Percentiles rank a stretch among this genome's conserved stretches.
Conservation (phyloP, 1,140 invertebrate genomes). For the Drosophila obscura region DNA sequence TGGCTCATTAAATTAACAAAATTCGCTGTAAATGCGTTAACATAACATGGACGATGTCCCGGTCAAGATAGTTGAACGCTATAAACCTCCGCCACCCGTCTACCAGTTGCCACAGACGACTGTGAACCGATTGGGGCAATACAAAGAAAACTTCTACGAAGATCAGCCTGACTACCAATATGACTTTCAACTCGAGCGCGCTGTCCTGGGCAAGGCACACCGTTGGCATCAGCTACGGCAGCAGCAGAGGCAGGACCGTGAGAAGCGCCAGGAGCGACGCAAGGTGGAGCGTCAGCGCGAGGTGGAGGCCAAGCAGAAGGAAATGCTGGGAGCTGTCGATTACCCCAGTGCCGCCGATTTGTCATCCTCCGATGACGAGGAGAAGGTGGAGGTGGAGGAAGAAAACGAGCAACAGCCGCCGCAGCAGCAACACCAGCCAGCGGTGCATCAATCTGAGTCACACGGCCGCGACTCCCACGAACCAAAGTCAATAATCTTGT, state of each 20-base stretch:
- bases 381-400: constrained; percentile 16
- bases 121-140: constrained; percentile 88
- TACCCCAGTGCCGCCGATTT: constrained; percentile 85
- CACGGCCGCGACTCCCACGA: constrained; percentile 48
- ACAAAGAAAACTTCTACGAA: constrained; percentile 86
- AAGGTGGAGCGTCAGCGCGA: constrained; percentile 85
- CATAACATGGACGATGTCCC: constrained; percentile 90
- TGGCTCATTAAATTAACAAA: constrained; percentile 58
- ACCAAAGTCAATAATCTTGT: constrained; percentile 85
- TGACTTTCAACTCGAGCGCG: constrained; percentile 89
- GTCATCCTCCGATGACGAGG: constrained; percentile 61
- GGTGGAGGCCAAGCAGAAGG: constrained; percentile 85
- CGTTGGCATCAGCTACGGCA: constrained; percentile 88
- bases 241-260: constrained; percentile 86
- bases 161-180: constrained; percentile 85
- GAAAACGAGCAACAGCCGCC: not conserved
- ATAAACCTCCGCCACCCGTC: constrained; percentile 88
- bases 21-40: constrained; percentile 65
- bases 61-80: constrained; percentile 94
- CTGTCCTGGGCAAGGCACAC: constrained; percentile 88
- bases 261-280: constrained; percentile 85
- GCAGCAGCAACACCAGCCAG: constrained; percentile 1
- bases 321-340: constrained; percentile 85
- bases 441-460: constrained; percentile 30
- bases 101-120: constrained; percentile 79